Base-by-base conservation (phyloP, 1,140 invertebrate species). In the Catajapyx aquilonaris region DNA sequence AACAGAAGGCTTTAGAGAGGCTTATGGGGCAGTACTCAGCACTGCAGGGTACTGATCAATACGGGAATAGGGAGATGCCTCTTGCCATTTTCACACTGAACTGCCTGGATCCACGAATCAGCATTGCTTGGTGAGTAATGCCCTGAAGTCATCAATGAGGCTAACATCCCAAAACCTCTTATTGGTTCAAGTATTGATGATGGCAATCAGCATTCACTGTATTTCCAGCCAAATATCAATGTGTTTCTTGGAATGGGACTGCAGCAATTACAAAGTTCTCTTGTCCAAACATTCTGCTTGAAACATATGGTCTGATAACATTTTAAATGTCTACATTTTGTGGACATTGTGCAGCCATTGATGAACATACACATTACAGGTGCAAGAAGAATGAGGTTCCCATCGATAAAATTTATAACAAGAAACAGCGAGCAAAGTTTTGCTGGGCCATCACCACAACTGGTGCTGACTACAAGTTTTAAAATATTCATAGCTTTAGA, bases 371-470 rank as follows among this genome's bases (percentile, higher is more conserved):
- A 47, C 40, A 42, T 56, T 57, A 18, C 47, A 88, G 85, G 85
- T 97, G 94, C 62, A 97, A 97, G 59, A 98, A 98, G 56, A 68
- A 80, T 53, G 73, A 79, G 34, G 85, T 98, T 23, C 91, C 93
- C 32, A 77, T 99, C 48, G 94, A 98, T 52, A 98, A 97, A 60
- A 84, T 98, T 45, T 99, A 96, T 61, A 98, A 97, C 58, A 97
- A 97, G 64, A 99, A 94, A 37, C 94, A 98, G 61, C 67, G 94
- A 44, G 88, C 94, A 49, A 99, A 99, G 62, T 99, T 99, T 65
- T 71, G 86, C 49, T 99, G 95, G 95, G 95, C 95, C 38, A 95
- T 99, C 51, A 94, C 98, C 52, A 99, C 99, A 95, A 87, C 90
- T 44, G 83, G 78, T 35, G 74, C 83, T 30, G 84, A 96, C 41